These are phyloP conservation scores for Chaitophorus viminalis DNA, from an alignment of 2,888 invertebrate species.

Conservation along the genomic window DNA sequence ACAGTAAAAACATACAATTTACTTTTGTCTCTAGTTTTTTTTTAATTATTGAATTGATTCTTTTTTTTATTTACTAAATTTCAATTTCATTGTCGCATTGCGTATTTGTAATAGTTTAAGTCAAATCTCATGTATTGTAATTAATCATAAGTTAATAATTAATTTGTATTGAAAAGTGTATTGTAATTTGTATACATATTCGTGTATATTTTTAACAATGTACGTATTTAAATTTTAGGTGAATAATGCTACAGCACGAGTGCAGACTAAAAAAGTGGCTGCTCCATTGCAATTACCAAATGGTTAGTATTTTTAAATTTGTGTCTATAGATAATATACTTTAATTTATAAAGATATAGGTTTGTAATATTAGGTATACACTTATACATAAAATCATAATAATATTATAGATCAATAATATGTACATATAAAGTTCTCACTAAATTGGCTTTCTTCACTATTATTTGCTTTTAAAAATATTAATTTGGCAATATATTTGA, in stretches of 20 bases:
- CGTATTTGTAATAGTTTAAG: constrained; percentile 29
- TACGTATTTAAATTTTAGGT: constrained; percentile 73
- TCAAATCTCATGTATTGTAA: not conserved
- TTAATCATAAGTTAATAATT: constrained; percentile 31
- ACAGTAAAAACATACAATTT: not conserved
- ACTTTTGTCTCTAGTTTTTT: not conserved
- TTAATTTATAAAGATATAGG: constrained; percentile 12
- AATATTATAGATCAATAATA: constrained; percentile 27
- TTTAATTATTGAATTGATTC: not conserved
- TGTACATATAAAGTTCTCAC: constrained; percentile 37
- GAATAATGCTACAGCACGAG: constrained; percentile 99
- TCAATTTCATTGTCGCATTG: constrained; percentile 43
- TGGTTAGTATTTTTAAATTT: constrained; percentile 74
- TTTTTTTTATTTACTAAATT: constrained; percentile 12
- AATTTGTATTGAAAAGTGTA: not conserved
- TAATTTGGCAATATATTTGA: constrained; percentile 47
- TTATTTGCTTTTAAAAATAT: constrained; percentile 55
- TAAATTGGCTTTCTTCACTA: constrained; percentile 50
- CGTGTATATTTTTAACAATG: constrained; percentile 29
- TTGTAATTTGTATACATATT: constrained; percentile 9
- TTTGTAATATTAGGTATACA: constrained; percentile 13
- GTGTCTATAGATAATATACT: constrained; percentile 14
- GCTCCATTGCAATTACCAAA: constrained; percentile 74
- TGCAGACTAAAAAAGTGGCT: constrained; percentile 94
- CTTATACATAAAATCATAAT: constrained; percentile 36